Evolutionary conservation across 35 echinoderm and acorn worm species (phyloP).

Genomic region (Heliocidaris erythrogramma): DNA sequence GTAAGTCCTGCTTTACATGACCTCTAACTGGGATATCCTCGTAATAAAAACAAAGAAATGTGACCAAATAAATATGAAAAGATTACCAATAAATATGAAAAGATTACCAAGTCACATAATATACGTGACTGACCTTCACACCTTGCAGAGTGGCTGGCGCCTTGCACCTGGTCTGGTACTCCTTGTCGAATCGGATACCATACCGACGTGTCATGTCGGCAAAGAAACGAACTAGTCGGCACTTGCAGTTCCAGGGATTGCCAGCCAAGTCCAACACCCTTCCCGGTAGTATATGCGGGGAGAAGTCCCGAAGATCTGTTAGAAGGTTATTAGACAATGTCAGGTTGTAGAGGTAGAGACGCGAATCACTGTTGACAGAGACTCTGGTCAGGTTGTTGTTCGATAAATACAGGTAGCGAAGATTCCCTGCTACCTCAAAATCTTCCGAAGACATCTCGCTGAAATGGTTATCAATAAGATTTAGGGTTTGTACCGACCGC

Average conservation of each 20-base stretch:
- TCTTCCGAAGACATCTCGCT: neutral
- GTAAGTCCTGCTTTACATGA: too few relatives aligned
- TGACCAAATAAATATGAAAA: too few relatives aligned
- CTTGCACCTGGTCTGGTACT: constrained; percentile 24
- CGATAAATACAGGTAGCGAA: constrained; percentile 39
- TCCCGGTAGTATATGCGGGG: constrained; percentile 29
- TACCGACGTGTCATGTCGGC: neutral
- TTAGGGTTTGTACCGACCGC: constrained; percentile 31
- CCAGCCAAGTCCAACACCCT: constrained; percentile 46
- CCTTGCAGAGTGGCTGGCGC: neutral
- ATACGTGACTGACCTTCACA: neutral
- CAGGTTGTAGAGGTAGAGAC: constrained; percentile 35
- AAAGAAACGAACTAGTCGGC: neutral
- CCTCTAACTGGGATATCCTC: too few relatives aligned
- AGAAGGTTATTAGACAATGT: constrained; percentile 46
- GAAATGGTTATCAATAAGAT: constrained; percentile 48
- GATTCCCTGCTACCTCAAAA: constrained; percentile 23
- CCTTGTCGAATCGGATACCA: constrained; percentile 41
- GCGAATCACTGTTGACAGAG: constrained; percentile 1
- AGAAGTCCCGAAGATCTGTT: neutral
- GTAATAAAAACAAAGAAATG: too few relatives aligned
- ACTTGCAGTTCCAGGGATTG: constrained; percentile 62
- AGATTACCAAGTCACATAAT: too few relatives aligned
- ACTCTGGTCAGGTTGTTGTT: constrained; percentile 35
- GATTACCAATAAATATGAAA: too few relatives aligned